Base-by-base conservation (phyloP, 2,888 invertebrate species). In the Eremobia ochroleuca region DNA sequence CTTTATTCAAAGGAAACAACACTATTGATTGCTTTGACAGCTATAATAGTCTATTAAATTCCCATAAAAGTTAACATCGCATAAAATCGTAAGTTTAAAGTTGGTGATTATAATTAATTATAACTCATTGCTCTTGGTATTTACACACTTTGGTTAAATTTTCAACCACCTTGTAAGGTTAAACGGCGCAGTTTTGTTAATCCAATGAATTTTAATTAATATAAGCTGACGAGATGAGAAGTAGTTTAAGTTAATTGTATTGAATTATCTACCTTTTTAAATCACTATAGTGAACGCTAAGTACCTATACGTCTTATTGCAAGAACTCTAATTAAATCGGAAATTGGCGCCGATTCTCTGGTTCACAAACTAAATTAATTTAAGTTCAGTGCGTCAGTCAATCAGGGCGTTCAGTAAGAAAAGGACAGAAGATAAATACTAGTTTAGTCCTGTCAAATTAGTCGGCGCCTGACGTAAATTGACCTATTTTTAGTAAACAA, bases 131-230 rank as follows among this genome's bases (percentile, higher is more conserved):
- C 55, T 58, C 46, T 74, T 46, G 68, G 15, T 74, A 77, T 74
- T 77, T 79, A 81, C 58, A 68, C 52, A 61, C 59, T 59, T 67
- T 37, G 55, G 31, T 46, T 61, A n/a, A 49, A 65, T 31, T 70
- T 77, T 62, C 25, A 55, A 31, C 13, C 52, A 40, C 72, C 67
- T 34, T 71, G 18, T 70, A 73, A 0, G 72, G 74, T 59, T 64
- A 64, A 81, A 64, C 31, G 72, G n/a, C 15, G 61, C 49, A 8
- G 34, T 77, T 83, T 73, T 76, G 55, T 75, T 73, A 73, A 82
- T 73, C 58, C 83, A 37, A 71, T 64, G 67, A 82, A 58, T 68
- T 69, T 83, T 73, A 73, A 78, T 82, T 59, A 21, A 52, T 74
- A 58, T 55, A 64, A 74, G 49, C 43, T 67, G 65, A 21, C 15